Evolutionary conservation across 2,888 invertebrate genomes (phyloP).

Genomic region (Ectemnius continuus): DNA sequence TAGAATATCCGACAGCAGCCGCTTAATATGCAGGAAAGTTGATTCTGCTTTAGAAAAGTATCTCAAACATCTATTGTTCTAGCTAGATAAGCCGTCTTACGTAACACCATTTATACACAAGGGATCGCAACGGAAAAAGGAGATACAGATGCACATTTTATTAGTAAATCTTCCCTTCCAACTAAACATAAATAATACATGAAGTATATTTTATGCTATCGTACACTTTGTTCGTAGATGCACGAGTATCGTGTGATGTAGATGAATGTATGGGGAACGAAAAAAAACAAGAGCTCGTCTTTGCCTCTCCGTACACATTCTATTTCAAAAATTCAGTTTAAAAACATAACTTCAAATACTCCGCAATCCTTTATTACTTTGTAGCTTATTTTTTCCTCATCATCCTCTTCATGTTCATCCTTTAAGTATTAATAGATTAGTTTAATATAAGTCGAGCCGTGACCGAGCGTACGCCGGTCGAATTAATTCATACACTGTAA

Average conservation of each 20-base stretch:
- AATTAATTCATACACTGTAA: conserved; percentile 75
- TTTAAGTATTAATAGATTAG: conserved; percentile 72
- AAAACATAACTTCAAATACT: conserved; percentile 76
- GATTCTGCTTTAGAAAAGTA: background rate
- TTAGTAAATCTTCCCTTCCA: conserved; percentile 65
- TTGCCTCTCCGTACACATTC: conserved; percentile 76
- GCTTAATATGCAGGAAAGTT: conserved; percentile 4
- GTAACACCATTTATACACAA: conserved; percentile 20
- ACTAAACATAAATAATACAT: conserved; percentile 67
- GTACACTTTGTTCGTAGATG: conserved; percentile 55
- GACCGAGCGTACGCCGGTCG: conserved; percentile 67
- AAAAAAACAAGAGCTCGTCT: conserved; percentile 62
- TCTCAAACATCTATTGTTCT: background rate
- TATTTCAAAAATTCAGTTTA: conserved; percentile 77
- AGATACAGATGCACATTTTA: conserved; percentile 66
- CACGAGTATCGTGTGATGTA: conserved; percentile 37
- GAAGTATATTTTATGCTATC: conserved; percentile 59
- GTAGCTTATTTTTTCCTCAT: conserved; percentile 70
- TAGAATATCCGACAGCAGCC: background rate
- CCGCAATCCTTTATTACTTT: conserved; percentile 74
- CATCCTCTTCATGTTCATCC: conserved; percentile 66
- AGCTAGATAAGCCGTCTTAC: background rate
- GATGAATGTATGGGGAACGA: conserved; percentile 51
- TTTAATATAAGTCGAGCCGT: conserved; percentile 73
- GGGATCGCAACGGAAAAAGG: conserved; percentile 54